Base-by-base conservation (phyloP, 2,797 vertebrate genomes). In the Parambassis ranga region DNA sequence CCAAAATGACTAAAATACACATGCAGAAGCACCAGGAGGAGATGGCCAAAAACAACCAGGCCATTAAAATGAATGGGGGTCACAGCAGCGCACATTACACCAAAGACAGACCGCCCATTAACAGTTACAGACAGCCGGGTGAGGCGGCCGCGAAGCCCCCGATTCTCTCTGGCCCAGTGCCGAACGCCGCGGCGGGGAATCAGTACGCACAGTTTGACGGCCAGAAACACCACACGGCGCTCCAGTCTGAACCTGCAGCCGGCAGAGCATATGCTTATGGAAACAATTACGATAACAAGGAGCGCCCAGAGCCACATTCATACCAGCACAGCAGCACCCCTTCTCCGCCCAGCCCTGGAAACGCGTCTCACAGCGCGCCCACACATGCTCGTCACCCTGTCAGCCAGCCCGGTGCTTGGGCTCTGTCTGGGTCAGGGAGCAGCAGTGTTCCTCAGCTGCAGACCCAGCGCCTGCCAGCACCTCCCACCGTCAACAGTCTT, bases 1-100 rank as follows among this genome's bases (percentile, higher is more conserved):
- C 94, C 10, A 98, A 98, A 85, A 98, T 98, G 96, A 93, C 90
- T 37, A 96, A 94, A 81, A 98, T 98, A 63, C 95, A 98, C 68
- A 93, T 95, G 42, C 96, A 96, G 83, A 95, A 96, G 48, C 95
- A 95, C 10, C 94, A 95, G 5, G 93, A 93, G 55, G 93, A 94
- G 70, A 84, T 92, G 71, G 88, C 90, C 0, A 91, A 60, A 31
- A 92, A 48, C 72, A 90, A 10, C 77, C 63, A 92, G 89, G 55
- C 89, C 55, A 79, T 85, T 42, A 83, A 75, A 63, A 82, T 91
- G 87, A 94, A 91, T 50, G 93, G 91, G n/a, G 90, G 84, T 23
- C 80, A 83, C 42, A 78, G 15, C 43, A 87, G 44, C 68, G 44
- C 76, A 1, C 81, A 89, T 39, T 87, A 88, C 81, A 90, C 87